Conservation (phyloP, 2,888 invertebrate species). For the Hyposoter didymator region DNA sequence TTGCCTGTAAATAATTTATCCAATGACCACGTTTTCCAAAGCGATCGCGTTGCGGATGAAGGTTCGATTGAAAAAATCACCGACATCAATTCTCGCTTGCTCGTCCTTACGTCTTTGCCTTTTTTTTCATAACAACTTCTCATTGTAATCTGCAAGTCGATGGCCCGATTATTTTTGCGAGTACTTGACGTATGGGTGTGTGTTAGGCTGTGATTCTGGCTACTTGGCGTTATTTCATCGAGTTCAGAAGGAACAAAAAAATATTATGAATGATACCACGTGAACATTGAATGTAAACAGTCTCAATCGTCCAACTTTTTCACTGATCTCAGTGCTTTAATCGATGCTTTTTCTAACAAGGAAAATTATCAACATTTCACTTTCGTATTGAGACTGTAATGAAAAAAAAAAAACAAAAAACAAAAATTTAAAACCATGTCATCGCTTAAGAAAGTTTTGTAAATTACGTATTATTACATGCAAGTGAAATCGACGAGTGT, state of each 20-base stretch:
- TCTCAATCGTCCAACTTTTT: constrained; percentile 34
- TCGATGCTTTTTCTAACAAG: constrained; percentile 34
- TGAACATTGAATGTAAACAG: constrained; percentile 30
- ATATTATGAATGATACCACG: constrained; percentile 18
- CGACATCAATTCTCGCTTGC: not conserved
- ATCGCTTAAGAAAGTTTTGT: constrained; percentile 63
- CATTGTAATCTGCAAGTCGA: constrained; percentile 18
- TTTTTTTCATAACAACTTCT: constrained; percentile 13
- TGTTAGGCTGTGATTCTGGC: constrained; percentile 65
- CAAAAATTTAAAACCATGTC: constrained; percentile 48
- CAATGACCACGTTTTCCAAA: constrained; percentile 30
- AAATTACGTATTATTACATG: constrained; percentile 54
- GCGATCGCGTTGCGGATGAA: constrained; percentile 10
- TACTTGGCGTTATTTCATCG: constrained; percentile 55
- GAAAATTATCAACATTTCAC: constrained; percentile 24
- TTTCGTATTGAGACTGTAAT: constrained; percentile 46
- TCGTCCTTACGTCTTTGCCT: not conserved
- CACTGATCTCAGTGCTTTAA: constrained; percentile 24
- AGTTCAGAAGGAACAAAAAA: constrained; percentile 23
- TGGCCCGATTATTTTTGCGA: constrained; percentile 27
- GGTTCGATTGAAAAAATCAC: not conserved
- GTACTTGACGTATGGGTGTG: constrained; percentile 51
- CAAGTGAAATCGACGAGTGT: constrained; percentile 46
- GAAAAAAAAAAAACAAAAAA: not conserved
- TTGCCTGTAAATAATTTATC: constrained; percentile 31